Conservation (phyloP, 2,888 invertebrate genomes). For the Euclidia mi region DNA sequence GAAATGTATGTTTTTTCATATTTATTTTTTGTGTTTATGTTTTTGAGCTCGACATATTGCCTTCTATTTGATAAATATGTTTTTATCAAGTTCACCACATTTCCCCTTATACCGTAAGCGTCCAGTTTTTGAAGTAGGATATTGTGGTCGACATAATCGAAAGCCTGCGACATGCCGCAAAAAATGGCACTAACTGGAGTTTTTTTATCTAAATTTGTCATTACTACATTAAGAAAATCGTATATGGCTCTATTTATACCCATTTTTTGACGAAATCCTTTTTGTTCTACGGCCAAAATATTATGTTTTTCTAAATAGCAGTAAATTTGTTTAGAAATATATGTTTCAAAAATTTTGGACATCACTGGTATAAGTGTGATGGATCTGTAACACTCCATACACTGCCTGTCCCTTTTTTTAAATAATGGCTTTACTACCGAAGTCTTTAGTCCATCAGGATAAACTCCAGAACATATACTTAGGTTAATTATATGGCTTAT, state of each 20-base stretch:
- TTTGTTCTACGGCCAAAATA: neutral
- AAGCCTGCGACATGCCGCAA: neutral
- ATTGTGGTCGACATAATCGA: neutral
- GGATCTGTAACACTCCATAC: slow-evolving; percentile 6
- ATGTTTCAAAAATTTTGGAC: slow-evolving; percentile 12
- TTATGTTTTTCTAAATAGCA: neutral
- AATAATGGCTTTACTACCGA: slow-evolving; percentile 5
- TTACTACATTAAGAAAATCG: neutral
- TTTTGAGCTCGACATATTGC: slow-evolving; percentile 1
- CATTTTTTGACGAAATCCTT: neutral
- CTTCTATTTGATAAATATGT: neutral
- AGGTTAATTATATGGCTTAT: slow-evolving; percentile 1
- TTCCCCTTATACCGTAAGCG: neutral
- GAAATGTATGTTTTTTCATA: slow-evolving; percentile 8
- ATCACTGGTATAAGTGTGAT: slow-evolving; percentile 7
- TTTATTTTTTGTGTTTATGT: slow-evolving; percentile 9
- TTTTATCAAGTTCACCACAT: neutral
- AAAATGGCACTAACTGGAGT: neutral
- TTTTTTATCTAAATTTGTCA: neutral
- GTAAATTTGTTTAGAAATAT: neutral
- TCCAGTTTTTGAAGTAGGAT: neutral
- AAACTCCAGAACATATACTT: neutral
- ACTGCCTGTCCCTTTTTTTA: slow-evolving; percentile 12
- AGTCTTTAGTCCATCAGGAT: slow-evolving; percentile 6
- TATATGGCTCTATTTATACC: neutral